These are phyloP conservation scores for Leucophenga montana DNA, from an alignment of 2,888 invertebrate species.

Conservation along the genomic window DNA sequence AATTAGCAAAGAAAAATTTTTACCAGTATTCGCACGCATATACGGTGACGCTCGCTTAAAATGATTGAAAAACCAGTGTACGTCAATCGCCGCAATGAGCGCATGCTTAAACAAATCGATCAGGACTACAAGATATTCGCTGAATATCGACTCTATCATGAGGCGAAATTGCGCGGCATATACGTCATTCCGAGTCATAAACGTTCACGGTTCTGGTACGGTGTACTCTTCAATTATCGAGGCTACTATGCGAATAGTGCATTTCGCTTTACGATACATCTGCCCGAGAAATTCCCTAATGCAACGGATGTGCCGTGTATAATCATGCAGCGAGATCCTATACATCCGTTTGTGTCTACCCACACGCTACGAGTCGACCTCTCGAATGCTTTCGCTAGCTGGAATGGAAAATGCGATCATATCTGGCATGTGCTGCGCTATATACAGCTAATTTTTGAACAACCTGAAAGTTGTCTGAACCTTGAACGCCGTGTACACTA, in stretches of 20 bases:
- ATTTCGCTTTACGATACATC: constrained; percentile 88
- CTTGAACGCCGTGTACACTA: constrained; percentile 28
- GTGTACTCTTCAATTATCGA: constrained; percentile 83
- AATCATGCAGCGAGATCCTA: constrained; percentile 86
- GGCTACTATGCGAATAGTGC: constrained; percentile 92
- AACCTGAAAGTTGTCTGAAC: constrained; percentile 76
- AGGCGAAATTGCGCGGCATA: constrained; percentile 46
- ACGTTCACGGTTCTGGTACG: constrained; percentile 65
- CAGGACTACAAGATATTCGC: constrained; percentile 55
- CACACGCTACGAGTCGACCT: constrained; percentile 85
- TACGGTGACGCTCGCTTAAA: too few relatives aligned
- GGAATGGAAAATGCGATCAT: constrained; percentile 87
- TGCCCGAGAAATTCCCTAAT: constrained; percentile 89
- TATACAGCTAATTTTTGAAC: constrained; percentile 85
- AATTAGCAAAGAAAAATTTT: too few relatives aligned
- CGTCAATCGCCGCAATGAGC: too few relatives aligned
- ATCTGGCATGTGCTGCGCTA: constrained; percentile 93
- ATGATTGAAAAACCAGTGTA: too few relatives aligned
- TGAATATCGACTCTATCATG: constrained; percentile 49
- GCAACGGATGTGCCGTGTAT: constrained; percentile 74
- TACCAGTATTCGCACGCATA: too few relatives aligned
- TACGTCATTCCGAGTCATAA: constrained; percentile 55
- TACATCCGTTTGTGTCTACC: constrained; percentile 89
- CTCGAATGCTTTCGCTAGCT: constrained; percentile 81
- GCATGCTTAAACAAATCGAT: constrained; percentile 43